Evolutionary conservation across 2,888 invertebrate species (phyloP).

Genomic region (Cantharis lateralis): DNA sequence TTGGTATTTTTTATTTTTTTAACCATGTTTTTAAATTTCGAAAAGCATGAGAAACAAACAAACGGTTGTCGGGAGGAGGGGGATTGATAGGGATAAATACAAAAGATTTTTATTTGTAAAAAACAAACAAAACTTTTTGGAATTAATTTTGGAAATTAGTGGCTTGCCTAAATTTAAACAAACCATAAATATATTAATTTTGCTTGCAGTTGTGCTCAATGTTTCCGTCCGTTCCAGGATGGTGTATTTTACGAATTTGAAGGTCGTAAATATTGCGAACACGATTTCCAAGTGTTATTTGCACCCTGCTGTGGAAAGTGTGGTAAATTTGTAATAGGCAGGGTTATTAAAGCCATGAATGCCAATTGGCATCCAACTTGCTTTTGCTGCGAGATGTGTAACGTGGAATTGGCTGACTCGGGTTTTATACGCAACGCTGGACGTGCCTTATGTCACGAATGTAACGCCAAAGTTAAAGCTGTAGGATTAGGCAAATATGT

Average conservation of each 20-base stretch:
- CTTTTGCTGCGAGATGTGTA: conserved; percentile 95
- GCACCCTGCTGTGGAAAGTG: conserved; percentile 76
- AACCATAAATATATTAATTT: too few relatives aligned
- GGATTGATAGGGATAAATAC: too few relatives aligned
- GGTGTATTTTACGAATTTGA: conserved; percentile 99
- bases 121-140: too few relatives aligned
- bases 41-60: too few relatives aligned
- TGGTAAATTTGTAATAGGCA: conserved; percentile 94
- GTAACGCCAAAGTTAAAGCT: conserved; percentile 95
- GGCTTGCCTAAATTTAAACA: too few relatives aligned
- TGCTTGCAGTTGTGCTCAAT: conserved; percentile 87
- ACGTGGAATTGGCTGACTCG: conserved; percentile 88
- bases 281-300: conserved; percentile 97
- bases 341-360: conserved; percentile 99
- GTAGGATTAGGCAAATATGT: conserved; percentile 94
- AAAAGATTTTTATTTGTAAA: too few relatives aligned
- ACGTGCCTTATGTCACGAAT: conserved; percentile 90
- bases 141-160: too few relatives aligned
- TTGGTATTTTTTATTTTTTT: too few relatives aligned
- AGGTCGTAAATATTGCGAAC: conserved; percentile 98
- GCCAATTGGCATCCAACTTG: conserved; percentile 98
- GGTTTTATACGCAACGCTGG: conserved; percentile 94
- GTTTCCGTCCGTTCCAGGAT: conserved; percentile 96
- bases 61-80: too few relatives aligned
- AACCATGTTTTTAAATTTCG: too few relatives aligned